Evolutionary conservation across 2,113 vertebrate species (phyloP), one percentile per base, ranked within the genome.

Genomic region (Dicrurus megarhynchus): DNA sequence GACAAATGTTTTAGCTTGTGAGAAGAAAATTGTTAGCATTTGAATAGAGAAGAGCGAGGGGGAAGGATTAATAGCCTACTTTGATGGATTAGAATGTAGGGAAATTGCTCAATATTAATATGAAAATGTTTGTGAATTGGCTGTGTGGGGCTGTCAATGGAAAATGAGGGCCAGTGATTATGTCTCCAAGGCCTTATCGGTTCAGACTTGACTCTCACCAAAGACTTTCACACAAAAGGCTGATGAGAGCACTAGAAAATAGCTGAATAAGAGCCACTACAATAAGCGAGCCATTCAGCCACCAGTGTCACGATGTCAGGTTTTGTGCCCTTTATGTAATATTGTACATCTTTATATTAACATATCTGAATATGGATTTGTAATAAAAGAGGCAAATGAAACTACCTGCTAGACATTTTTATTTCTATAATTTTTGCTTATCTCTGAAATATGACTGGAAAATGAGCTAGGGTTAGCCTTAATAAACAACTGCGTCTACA

Each of bases 71-170:
- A 98, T 98, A 98, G 98, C 98, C 97, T 97, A 98, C 98, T 99
- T 99, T 99, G 99, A 99, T 99, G 99, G 99, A 99, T 99, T 99
- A 99, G 99, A 99, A 99, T 98, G 98, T 98, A 98, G 98, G 97
- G 98, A 99, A 99, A 99, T 99, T 99, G 99, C 99, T 99, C 97
- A 98, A 99, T 99, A 99, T 99, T 99, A 99, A 99, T 99, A 99
- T 99, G 99, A 99, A 99, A 99, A 99, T 99, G 98, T 99, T 99
- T 99, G 98, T 97, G 98, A 98, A 98, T 98, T 98, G 98, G 97
- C 97, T 97, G 97, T 97, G 95, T 95, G 97, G 97, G 95, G 97
- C 97, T 93, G 93, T 98, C 98, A 98, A 97, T 98, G 97, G 97
- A 93, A 98, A 98, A 98, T 97, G 96, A 98, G 93, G 96, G 95